phyloP scores from a whole-genome alignment of 2,113 vertebrate genomes.

The Uria lomvia region DNA sequence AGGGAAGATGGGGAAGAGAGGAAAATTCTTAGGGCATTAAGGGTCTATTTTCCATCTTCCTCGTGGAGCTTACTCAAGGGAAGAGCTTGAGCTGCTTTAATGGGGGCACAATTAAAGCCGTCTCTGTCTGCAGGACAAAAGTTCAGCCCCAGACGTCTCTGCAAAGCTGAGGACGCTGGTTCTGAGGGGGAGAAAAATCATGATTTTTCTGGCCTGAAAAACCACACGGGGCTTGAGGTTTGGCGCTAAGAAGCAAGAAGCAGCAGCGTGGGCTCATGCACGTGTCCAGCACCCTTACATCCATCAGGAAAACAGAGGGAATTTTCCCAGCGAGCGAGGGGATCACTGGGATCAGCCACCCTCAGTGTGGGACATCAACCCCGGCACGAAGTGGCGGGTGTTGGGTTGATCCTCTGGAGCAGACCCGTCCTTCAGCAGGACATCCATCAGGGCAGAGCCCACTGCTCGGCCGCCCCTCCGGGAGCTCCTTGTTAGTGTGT shows the following conservation, averaged over 20 bases:
- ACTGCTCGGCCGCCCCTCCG: not conserved
- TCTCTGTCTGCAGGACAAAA: not conserved
- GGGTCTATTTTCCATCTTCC: slow-evolving; percentile 18
- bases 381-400: fast-evolving
- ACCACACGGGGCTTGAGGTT: not conserved
- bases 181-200: not conserved
- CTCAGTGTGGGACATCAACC: fast-evolving
- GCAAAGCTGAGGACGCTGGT: not conserved
- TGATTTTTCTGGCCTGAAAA: not conserved
- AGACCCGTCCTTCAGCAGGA: not conserved
- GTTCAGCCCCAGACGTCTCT: not conserved
- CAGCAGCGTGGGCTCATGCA: fast-evolving
- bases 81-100: not conserved
- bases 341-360: fast-evolving
- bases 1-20: not conserved
- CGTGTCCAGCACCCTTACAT: fast-evolving
- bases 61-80: not conserved
- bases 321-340: not conserved
- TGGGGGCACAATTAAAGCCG: not conserved
- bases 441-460: not conserved
- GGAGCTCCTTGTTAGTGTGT: fast-evolving
- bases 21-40: slow-evolving; percentile 36
- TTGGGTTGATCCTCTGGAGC: not conserved
- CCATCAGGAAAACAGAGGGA: not conserved
- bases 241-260: not conserved